Conservation (phyloP, 2,888 invertebrate species). For the Latrodectus hesperus region DNA sequence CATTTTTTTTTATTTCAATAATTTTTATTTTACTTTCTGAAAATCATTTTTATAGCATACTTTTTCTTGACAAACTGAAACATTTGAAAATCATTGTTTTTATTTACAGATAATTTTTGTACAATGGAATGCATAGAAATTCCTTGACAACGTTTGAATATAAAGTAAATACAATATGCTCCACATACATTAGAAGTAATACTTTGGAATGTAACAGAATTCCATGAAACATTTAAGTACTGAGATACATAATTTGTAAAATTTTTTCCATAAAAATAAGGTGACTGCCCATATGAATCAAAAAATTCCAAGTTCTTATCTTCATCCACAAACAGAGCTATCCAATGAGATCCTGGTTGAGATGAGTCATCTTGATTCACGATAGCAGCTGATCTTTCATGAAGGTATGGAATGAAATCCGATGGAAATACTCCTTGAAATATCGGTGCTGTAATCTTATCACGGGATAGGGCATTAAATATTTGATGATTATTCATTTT, state of each 20-base stretch:
- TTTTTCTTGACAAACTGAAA: neutral
- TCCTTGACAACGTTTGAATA: neutral
- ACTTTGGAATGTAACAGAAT: neutral
- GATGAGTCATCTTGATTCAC: neutral
- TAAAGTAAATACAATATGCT: too few relatives aligned
- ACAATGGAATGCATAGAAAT: neutral
- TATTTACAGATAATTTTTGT: neutral
- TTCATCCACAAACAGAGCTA: too few relatives aligned
- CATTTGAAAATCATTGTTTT: neutral
- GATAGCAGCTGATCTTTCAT: neutral
- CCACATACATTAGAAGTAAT: too few relatives aligned
- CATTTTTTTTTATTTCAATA: too few relatives aligned
- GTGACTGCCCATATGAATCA: neutral
- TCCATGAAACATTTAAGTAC: neutral
- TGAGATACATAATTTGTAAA: neutral
- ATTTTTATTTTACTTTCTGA: neutral
- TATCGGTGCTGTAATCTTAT: neutral
- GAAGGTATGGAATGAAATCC: neutral
- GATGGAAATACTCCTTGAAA: conserved; percentile 6
- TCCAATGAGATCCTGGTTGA: neutral
- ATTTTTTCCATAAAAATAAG: neutral
- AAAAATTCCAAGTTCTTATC: neutral
- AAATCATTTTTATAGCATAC: neutral
- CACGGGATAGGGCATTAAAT: neutral
- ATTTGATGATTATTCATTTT: neutral